These are phyloP conservation scores for Aphelenchoides besseyi DNA, from an alignment of 1,140 invertebrate species.

Conservation along the genomic window DNA sequence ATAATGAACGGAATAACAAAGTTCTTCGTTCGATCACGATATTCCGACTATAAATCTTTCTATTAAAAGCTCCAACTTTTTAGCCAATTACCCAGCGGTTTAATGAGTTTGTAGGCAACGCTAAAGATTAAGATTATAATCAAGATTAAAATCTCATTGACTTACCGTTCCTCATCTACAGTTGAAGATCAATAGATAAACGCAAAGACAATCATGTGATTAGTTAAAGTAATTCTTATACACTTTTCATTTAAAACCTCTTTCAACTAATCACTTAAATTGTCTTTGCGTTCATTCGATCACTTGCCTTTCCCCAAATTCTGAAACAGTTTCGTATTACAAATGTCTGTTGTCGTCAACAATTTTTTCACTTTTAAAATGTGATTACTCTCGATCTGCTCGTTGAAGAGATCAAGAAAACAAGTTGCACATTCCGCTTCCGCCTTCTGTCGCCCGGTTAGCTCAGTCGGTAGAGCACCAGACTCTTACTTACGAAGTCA, in stretches of 20 bases:
- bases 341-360: too few relatives aligned
- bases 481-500: conserved; percentile 56
- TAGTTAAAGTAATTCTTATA: too few relatives aligned
- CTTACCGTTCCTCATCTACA: too few relatives aligned
- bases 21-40: conserved; percentile 13
- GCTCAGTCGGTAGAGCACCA: conserved; percentile 63
- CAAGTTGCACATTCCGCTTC: not conserved
- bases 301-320: conserved; percentile 10
- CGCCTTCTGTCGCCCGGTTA: conserved; percentile 45
- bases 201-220: too few relatives aligned
- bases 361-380: too few relatives aligned
- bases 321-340: conserved; percentile 7
- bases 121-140: not conserved
- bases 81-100: not conserved
- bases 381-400: too few relatives aligned
- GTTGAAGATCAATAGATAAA: too few relatives aligned
- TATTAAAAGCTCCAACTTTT: not conserved
- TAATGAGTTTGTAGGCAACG: not conserved
- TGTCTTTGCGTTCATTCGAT: not conserved
- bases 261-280: not conserved
- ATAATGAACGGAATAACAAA: conserved; percentile 27
- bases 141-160: too few relatives aligned
- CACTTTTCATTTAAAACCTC: too few relatives aligned
- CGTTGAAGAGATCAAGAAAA: not conserved
- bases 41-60: conserved; percentile 22